Percentiles rank a stretch among this genome's conserved stretches.
Conservation (phyloP, 1,140 invertebrate genomes). For the Antheraea pernyi region DNA sequence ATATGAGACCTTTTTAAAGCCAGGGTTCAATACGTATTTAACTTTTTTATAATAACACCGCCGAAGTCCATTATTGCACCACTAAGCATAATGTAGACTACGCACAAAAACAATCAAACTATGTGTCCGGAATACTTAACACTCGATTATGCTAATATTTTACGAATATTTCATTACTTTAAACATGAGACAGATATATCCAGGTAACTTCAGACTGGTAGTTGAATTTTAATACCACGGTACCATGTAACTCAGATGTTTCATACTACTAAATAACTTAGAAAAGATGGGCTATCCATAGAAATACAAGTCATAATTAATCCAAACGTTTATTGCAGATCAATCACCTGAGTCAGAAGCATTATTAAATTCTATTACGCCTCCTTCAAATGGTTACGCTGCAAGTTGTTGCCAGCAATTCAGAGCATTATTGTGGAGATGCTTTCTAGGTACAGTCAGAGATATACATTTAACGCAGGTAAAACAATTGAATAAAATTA, state of each 20-base stretch:
- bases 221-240: not conserved
- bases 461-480: slow-evolving; percentile 68
- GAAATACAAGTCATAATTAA: not conserved
- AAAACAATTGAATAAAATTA: not conserved
- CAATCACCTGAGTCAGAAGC: slow-evolving; percentile 52
- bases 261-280: too few relatives aligned
- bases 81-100: too few relatives aligned
- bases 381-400: slow-evolving; percentile 28
- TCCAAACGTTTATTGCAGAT: slow-evolving; percentile 31
- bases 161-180: not conserved
- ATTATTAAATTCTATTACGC: slow-evolving; percentile 36
- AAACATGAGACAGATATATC: not conserved
- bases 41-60: too few relatives aligned
- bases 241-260: not conserved
- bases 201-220: not conserved
- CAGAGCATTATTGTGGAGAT: slow-evolving; percentile 50
- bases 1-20: too few relatives aligned
- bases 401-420: slow-evolving; percentile 51
- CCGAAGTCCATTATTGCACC: too few relatives aligned
- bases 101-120: not conserved
- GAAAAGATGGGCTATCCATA: too few relatives aligned
- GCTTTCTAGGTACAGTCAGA: slow-evolving; percentile 50
- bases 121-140: not conserved
- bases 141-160: not conserved
- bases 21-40: too few relatives aligned